A percentile compares a stretch with the other conserved stretches of the same genome.
phyloP scores from a whole-genome alignment of 2,113 vertebrate genomes.

The Phrynosoma platyrhinos region DNA sequence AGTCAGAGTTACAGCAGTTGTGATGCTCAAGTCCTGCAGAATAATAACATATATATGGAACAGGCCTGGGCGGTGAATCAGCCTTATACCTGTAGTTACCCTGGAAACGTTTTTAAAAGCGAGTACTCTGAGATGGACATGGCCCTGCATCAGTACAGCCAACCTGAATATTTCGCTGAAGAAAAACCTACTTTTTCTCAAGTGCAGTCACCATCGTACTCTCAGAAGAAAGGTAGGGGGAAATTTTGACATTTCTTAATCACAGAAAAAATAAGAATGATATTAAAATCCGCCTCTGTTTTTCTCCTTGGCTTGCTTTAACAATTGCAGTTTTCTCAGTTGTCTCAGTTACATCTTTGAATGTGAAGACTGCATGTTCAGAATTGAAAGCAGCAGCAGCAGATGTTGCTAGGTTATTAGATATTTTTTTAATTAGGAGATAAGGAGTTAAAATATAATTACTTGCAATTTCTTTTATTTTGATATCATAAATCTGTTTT shows the following conservation, averaged over 20 bases:
- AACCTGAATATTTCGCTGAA: slow-evolving; percentile 90
- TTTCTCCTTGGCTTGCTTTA: slow-evolving; percentile 64
- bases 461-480: slow-evolving; percentile 70
- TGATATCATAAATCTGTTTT: slow-evolving; percentile 46
- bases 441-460: slow-evolving; percentile 24
- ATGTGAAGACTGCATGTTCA: slow-evolving; percentile 69
- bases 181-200: slow-evolving; percentile 89
- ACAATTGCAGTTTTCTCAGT: slow-evolving; percentile 69
- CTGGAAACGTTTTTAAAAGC: slow-evolving; percentile 87
- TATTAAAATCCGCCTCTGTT: slow-evolving; percentile 10
- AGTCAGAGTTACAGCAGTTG: slow-evolving; percentile 84
- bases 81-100: slow-evolving; percentile 88
- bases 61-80: slow-evolving; percentile 90
- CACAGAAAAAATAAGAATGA: background rate
- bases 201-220: slow-evolving; percentile 89
- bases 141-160: slow-evolving; percentile 89
- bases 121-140: slow-evolving; percentile 91
- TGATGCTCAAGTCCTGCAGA: slow-evolving; percentile 87
- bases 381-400: slow-evolving; percentile 74
- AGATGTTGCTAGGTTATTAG: slow-evolving; percentile 79
- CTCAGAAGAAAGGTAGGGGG: slow-evolving; percentile 92
- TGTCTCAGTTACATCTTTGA: slow-evolving; percentile 66
- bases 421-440: slow-evolving; percentile 3
- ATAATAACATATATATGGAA: slow-evolving; percentile 91
- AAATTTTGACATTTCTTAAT: slow-evolving; percentile 65